Evolutionary conservation across 2,888 invertebrate genomes (phyloP).

Genomic region (Zeuzera pyrina): DNA sequence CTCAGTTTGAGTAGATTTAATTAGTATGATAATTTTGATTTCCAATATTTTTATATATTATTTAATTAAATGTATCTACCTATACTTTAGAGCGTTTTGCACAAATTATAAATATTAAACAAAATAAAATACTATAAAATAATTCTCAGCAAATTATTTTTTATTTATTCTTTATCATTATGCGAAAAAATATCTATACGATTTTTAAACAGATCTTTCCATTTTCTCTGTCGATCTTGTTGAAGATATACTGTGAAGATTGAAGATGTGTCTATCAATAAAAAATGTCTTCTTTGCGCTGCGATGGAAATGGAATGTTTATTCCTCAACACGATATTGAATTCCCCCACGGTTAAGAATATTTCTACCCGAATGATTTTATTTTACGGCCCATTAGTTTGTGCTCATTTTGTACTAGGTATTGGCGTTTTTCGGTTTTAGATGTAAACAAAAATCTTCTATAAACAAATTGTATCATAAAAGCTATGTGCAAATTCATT

Average conservation of each 20-base stretch:
- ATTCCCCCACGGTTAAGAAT: conserved; percentile 27
- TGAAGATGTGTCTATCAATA: neutral
- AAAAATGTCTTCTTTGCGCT: too few species aligned
- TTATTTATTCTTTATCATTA: neutral
- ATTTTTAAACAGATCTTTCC: neutral
- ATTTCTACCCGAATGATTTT: conserved; percentile 36
- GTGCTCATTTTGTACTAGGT: conserved; percentile 9
- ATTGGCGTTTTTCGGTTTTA: too few species aligned
- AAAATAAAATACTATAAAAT: neutral
- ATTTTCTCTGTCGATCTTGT: neutral
- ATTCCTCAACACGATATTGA: conserved; percentile 37
- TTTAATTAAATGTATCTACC: too few species aligned
- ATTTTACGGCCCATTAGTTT: conserved; percentile 14
- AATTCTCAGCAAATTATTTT: neutral
- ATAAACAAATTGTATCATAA: too few species aligned
- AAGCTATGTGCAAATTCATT: too few species aligned
- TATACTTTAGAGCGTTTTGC: too few species aligned
- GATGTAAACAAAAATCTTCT: conserved; percentile 1
- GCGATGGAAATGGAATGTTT: conserved; percentile 24
- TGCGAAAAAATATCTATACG: neutral
- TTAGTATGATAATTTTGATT: too few species aligned
- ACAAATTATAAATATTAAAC: neutral
- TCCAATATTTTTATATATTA: too few species aligned
- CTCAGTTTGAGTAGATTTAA: too few species aligned
- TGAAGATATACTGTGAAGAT: neutral